A percentile compares a stretch with the other conserved stretches of the same genome.
Evolutionary conservation across 1,140 invertebrate genomes (phyloP).

Genomic region (Nasonia longicornis): DNA sequence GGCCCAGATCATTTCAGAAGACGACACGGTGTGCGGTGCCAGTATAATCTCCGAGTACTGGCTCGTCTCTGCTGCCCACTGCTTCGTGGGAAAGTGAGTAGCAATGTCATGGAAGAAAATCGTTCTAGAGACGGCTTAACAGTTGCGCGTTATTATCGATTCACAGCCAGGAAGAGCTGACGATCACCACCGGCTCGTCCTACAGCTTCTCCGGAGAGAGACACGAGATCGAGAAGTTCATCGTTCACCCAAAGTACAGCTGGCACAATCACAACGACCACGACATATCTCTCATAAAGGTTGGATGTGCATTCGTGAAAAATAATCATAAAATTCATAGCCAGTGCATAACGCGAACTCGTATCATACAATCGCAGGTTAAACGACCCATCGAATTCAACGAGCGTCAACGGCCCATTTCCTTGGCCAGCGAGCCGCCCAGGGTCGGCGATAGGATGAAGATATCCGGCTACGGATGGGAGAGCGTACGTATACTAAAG

Average conservation of each 20-base stretch:
- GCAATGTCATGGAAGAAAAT: background rate
- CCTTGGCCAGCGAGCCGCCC: background rate
- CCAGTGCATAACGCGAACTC: background rate
- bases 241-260: background rate
- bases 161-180: background rate
- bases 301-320: background rate
- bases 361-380: background rate
- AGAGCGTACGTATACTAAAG: background rate
- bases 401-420: background rate
- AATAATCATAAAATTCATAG: background rate
- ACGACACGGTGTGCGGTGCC: background rate
- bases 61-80: conserved; percentile 8
- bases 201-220: background rate
- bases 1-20: background rate
- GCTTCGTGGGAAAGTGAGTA: background rate
- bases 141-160: background rate
- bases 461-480: conserved; percentile 15
- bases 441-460: background rate
- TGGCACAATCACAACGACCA: background rate
- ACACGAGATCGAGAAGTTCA: background rate
- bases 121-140: no score
- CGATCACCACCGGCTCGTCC: background rate
- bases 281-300: background rate
- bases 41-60: background rate
- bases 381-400: conserved; percentile 1